Evolutionary conservation across 53 echinoderm and acorn worm genomes (phyloP), one percentile per base, ranked within the genome.

Genomic region (Arbacia lixula): DNA sequence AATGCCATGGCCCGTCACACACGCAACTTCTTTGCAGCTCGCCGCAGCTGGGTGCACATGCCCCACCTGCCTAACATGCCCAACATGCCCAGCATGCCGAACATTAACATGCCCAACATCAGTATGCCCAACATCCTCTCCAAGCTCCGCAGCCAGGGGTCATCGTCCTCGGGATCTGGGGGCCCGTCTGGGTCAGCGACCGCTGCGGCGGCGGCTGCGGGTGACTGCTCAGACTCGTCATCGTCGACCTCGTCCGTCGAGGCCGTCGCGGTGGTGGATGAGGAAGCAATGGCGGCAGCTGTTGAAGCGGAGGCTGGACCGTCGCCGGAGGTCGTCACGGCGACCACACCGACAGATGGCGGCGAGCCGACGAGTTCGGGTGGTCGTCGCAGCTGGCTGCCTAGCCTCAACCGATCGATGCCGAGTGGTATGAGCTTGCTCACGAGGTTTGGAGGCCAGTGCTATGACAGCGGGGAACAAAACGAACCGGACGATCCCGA

Each of bases 1-100:
- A 60, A 90, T 34, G 99, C 99, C 36, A 88, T 98, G 89, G 94
- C 99, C 29, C 90, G 72, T 30, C 94, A 91, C 73, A 94, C 99
- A 12, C 83, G 99, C 37, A 98, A 92, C 87, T 94, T 90, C 66
- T 89, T 98, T 12, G 83, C 94, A 9, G 90, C 91, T 30, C 87
- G 96, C n/a, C 91, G 96, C 31, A 91, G 87, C 85, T 96, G 96
- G 96, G 82, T 93, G 0, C 93, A 90, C 85, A 72, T 88, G 53
- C 85, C 90, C 82, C 84, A 76, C 56, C 84, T 89, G 0, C 94
- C 94, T 26, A 88, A 78, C 39, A 68, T 95, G 62, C 89, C 92
- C 24, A 83, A 84, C 72, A 85, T 92, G 68, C 92, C 92, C 72
- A 93, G 79, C 46, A 86, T 90, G 86, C 90, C 90, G 41, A 90